Conservation (phyloP, 2,797 vertebrate species). For the Propithecus perrieri region DNA sequence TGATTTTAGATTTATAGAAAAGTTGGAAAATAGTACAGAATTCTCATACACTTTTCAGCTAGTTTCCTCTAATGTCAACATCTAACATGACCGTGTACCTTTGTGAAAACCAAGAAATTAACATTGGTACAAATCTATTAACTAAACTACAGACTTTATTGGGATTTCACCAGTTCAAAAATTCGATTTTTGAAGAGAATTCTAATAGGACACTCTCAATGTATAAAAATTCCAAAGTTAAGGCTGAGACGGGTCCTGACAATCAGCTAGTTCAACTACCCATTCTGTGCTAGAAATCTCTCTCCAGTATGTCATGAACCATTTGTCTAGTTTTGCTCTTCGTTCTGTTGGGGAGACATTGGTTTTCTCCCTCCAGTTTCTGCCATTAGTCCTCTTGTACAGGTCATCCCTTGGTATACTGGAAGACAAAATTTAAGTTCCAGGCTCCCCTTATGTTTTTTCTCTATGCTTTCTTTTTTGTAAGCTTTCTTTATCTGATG, state of each 20-base stretch:
- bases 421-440: background rate
- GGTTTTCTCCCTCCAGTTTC: background rate
- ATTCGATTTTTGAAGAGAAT: slow-evolving; percentile 20
- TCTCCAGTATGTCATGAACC: background rate
- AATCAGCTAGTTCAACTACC: background rate
- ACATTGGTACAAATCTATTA: background rate
- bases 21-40: background rate
- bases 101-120: background rate
- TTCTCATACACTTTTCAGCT: background rate
- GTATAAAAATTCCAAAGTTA: slow-evolving; percentile 3
- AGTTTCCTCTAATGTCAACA: background rate
- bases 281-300: background rate
- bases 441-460: background rate
- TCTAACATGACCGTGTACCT: background rate
- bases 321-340: background rate
- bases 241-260: background rate
- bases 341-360: background rate
- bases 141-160: background rate
- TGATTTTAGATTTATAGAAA: slow-evolving; percentile 27
- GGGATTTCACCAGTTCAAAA: background rate
- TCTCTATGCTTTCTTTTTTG: background rate
- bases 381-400: background rate
- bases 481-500: background rate
- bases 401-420: background rate
- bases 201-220: slow-evolving; percentile 4